Evolutionary conservation across 2,113 vertebrate species (phyloP), one percentile per base, ranked within the genome.

Genomic region (Toxotes jaculatrix): DNA sequence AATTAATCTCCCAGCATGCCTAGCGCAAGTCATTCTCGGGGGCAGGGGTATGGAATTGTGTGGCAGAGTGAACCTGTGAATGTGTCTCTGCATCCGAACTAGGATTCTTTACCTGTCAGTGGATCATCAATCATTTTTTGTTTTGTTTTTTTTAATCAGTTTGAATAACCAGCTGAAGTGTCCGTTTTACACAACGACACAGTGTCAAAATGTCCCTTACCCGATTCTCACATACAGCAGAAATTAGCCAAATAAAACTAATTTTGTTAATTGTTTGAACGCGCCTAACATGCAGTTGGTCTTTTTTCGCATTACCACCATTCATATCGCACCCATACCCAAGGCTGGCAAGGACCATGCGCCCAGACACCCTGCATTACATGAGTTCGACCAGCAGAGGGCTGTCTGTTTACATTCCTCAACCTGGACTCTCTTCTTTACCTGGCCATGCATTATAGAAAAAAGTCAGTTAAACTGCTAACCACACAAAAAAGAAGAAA

Each of bases 1-100:
- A 88, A 64, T 32, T 0, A 23, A 72, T 66, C 80, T 38, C 90
- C 88, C 91, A 67, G 32, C 0, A 5, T 77, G 27, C 66, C 3
- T 43, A 45, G 55, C 45, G 38, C 42, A 19, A 36, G 32, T 51
- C 12, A 40, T 7, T 27, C 5, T 40, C 38, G 1, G 1, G 38
- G 36, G 4, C 36, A 36, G 6, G 6, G 38, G 9, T 9, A 40
- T 7, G 38, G 7, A 40, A 40, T 9, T 40, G 38, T 40, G 6
- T 40, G 38, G 0, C 38, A 40, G 8, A 8, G 4, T 7, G 7
- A 8, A 40, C 38, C 1, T 40, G 7, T 4, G 9, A 40, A 40
- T 2, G 38, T 43, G 4, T 47, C 45, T 47, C 17, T 47, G 14
- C 17, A 5, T 23, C 4, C 17, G 11, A 36, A 5, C 32, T 1